phyloP scores from a whole-genome alignment of 2,888 invertebrate genomes.

The Escarpia spicata region DNA sequence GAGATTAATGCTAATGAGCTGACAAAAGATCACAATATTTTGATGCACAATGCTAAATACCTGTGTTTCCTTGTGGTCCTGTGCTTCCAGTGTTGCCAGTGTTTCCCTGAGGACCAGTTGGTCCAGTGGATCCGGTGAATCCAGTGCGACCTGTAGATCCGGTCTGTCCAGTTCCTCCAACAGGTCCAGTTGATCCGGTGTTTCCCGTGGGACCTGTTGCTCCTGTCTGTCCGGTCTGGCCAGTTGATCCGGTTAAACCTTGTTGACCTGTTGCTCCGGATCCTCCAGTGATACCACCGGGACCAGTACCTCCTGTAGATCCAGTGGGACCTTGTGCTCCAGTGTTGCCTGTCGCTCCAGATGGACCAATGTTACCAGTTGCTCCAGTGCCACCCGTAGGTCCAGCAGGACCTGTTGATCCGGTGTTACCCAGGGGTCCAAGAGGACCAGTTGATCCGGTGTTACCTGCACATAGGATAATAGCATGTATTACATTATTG shows the following conservation, averaged over 20 bases:
- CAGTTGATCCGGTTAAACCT: slow-evolving; percentile 17
- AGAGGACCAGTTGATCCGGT: background rate
- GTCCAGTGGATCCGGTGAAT: slow-evolving; percentile 20
- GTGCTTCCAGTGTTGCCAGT: slow-evolving; percentile 7
- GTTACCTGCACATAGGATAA: slow-evolving; percentile 9
- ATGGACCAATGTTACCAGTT: background rate
- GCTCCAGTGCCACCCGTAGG: background rate
- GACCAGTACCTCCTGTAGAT: background rate
- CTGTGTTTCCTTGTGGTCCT: slow-evolving; percentile 22
- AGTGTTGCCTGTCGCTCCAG: background rate
- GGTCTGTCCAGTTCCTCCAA: slow-evolving; percentile 21
- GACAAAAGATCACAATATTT: background rate
- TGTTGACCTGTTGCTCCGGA: background rate
- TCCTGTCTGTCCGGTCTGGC: slow-evolving; percentile 14
- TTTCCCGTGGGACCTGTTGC: slow-evolving; percentile 22
- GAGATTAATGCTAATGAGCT: background rate
- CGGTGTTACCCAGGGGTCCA: background rate
- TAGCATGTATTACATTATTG: background rate
- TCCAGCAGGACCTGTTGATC: slow-evolving; percentile 19
- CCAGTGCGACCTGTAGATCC: slow-evolving; percentile 13
- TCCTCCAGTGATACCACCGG: background rate
- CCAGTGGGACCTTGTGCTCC: background rate
- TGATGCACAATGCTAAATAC: background rate
- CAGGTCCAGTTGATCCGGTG: slow-evolving; percentile 22
- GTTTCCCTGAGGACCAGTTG: slow-evolving; percentile 18